These are phyloP conservation scores for Rhizoglyphus robini DNA, from an alignment of 1,140 invertebrate genomes.

Conservation along the genomic window DNA sequence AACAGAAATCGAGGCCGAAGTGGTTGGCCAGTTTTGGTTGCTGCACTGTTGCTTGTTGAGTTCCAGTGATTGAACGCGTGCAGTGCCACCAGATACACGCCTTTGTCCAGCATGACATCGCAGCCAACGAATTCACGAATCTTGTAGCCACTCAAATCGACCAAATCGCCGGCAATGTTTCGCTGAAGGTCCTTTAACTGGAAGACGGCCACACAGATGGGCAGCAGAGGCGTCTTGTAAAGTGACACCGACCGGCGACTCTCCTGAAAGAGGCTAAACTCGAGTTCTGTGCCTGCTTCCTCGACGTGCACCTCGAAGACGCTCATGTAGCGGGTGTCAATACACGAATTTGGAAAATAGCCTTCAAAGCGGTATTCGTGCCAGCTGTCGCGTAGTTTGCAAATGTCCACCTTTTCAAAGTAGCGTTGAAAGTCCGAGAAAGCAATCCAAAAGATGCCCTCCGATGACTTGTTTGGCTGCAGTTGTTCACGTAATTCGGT, in stretches of 20 bases:
- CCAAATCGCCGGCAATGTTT: too few species aligned
- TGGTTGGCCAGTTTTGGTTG: constrained; percentile 35
- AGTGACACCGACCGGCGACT: too few species aligned
- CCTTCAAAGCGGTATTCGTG: too few species aligned
- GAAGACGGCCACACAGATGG: too few species aligned
- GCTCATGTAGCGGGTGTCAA: background rate
- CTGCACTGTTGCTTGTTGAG: constrained; percentile 97
- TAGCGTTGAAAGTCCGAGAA: too few species aligned
- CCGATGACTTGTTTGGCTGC: background rate
- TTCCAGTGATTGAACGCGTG: too few species aligned
- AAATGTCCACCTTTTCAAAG: too few species aligned
- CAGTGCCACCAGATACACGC: constrained; percentile 79
- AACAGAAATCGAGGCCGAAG: too few species aligned
- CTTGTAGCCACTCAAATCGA: constrained; percentile 76
- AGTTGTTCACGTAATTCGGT: background rate
- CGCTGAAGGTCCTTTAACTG: too few species aligned
- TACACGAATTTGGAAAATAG: constrained; percentile 64
- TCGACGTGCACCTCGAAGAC: background rate
- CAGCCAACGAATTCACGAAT: constrained; percentile 86
- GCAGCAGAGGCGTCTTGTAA: too few species aligned
- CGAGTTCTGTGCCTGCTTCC: constrained; percentile 41
- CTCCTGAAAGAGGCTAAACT: too few species aligned
- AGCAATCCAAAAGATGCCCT: constrained; percentile 5
- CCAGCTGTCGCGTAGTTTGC: too few species aligned
- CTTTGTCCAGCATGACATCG: constrained; percentile 84